A percentile compares a stretch with the other conserved stretches of the same genome.
These are phyloP conservation scores for Tragulus kanchil DNA, from an alignment of 2,113 vertebrate species.

Conservation along the genomic window DNA sequence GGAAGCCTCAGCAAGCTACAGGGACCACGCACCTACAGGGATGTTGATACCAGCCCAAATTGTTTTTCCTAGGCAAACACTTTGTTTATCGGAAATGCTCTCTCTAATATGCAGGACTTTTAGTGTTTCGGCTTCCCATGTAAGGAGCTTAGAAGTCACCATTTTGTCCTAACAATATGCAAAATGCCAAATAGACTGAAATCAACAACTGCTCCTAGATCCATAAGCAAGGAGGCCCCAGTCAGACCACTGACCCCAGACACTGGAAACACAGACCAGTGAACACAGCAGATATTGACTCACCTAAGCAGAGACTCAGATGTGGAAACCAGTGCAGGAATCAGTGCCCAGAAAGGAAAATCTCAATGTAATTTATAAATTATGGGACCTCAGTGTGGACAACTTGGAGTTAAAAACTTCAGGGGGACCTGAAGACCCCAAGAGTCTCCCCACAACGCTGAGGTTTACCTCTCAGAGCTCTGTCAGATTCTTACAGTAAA, in stretches of 20 bases:
- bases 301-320: not conserved
- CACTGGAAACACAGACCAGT: too few relatives aligned
- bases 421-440: not conserved
- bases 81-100: not conserved
- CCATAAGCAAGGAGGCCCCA: too few relatives aligned
- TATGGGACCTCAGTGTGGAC: not conserved
- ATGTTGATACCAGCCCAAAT: too few relatives aligned
- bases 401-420: not conserved
- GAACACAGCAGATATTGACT: too few relatives aligned
- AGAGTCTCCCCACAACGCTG: not conserved
- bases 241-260: not conserved
- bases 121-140: not conserved
- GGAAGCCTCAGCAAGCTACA: not conserved
- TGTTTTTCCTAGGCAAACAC: not conserved
- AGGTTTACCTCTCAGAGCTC: not conserved
- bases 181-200: too few relatives aligned
- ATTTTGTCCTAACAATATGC: not conserved
- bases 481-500: not conserved
- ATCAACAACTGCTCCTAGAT: not conserved
- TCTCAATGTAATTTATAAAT: not conserved
- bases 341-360: not conserved
- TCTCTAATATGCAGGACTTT: not conserved
- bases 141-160: not conserved
- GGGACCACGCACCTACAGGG: not conserved
- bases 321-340: fast-evolving